Conservation (phyloP, 1,140 invertebrate genomes). For the Penaeus indicus region DNA sequence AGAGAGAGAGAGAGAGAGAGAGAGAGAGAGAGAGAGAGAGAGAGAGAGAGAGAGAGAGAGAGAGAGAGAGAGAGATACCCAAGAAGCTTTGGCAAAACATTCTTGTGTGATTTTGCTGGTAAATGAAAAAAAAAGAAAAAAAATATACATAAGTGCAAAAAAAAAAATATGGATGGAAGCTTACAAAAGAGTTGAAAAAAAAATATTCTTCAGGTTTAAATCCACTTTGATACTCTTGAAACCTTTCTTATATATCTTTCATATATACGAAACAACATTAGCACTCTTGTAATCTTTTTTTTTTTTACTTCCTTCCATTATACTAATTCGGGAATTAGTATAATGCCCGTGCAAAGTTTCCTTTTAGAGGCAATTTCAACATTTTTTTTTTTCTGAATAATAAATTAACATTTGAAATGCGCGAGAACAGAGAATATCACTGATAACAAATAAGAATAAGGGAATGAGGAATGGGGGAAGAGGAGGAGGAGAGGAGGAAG, state of each 20-base stretch:
- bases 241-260: no score
- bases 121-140: neutral
- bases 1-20: neutral
- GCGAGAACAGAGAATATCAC: neutral
- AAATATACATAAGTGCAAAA: neutral
- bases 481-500: neutral
- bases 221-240: neutral
- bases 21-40: slow-evolving; percentile 22
- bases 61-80: slow-evolving; percentile 18
- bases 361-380: no score
- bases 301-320: no score
- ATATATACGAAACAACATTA: no score
- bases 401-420: no score
- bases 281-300: no score
- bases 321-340: no score
- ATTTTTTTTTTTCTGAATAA: no score
- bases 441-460: neutral
- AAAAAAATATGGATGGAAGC: neutral
- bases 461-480: neutral
- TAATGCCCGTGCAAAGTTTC: no score
- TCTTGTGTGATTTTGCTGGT: slow-evolving; percentile 3
- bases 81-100: neutral
- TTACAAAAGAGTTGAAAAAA: no score
- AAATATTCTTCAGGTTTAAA: neutral
- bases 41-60: slow-evolving; percentile 32